These are phyloP conservation scores for Phaedon cochleariae DNA, from an alignment of 2,888 invertebrate species.

Conservation along the genomic window DNA sequence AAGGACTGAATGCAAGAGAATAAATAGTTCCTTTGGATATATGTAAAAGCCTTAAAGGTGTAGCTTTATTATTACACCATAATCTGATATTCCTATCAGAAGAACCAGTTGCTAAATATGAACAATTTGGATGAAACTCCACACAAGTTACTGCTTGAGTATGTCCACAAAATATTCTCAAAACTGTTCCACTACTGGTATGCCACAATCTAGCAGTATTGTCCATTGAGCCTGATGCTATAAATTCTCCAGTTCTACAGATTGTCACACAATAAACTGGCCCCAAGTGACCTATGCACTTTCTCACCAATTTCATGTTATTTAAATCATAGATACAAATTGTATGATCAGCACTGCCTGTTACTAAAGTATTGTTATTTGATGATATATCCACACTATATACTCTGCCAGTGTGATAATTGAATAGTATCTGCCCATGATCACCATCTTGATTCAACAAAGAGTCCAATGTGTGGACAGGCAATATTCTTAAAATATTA, in stretches of 20 bases:
- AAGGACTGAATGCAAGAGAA: conserved; percentile 83
- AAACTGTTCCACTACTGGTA: conserved; percentile 80
- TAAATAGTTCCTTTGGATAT: conserved; percentile 81
- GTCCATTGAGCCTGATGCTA: conserved; percentile 84
- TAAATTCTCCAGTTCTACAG: conserved; percentile 72
- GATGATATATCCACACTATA: conserved; percentile 53
- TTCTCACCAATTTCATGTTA: conserved; percentile 48
- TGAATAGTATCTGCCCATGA: conserved; percentile 48
- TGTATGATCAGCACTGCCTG: conserved; percentile 56
- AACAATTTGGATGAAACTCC: conserved; percentile 92
- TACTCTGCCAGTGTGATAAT: conserved; percentile 53
- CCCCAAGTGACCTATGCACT: conserved; percentile 80
- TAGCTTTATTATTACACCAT: conserved; percentile 87
- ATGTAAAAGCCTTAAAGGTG: conserved; percentile 79
- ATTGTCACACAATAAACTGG: conserved; percentile 89
- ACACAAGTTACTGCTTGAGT: conserved; percentile 86
- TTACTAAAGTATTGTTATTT: conserved; percentile 49
- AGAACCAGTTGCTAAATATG: conserved; percentile 89
- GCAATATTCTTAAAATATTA: conserved; percentile 51
- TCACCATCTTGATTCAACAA: conserved; percentile 38
- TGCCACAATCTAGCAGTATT: conserved; percentile 84
- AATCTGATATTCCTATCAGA: conserved; percentile 88
- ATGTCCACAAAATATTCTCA: conserved; percentile 89
- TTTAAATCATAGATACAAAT: conserved; percentile 54
- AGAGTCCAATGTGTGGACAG: conserved; percentile 48